These are phyloP conservation scores for Scomber colias DNA, from an alignment of 2,113 vertebrate genomes.

Conservation along the genomic window DNA sequence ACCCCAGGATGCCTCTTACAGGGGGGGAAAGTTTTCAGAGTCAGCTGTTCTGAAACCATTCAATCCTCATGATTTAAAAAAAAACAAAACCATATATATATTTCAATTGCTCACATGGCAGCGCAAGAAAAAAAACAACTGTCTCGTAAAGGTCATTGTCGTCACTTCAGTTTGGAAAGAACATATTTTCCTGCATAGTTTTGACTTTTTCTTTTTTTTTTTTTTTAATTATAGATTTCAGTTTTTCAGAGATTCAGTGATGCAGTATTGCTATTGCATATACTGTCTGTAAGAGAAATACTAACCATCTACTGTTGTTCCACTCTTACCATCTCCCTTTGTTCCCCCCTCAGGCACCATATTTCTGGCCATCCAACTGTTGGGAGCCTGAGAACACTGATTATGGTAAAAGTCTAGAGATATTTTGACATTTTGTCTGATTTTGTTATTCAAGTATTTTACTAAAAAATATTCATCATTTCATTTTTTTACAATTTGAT, in stretches of 20 bases:
- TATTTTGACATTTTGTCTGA: background rate
- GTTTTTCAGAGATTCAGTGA: background rate
- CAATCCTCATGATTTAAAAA: slow-evolving; percentile 2
- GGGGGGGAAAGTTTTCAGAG: background rate
- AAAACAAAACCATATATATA: background rate
- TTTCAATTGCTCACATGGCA: slow-evolving; percentile 39
- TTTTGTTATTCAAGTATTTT: background rate
- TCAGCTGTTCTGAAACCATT: slow-evolving; percentile 45
- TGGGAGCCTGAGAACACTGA: slow-evolving; percentile 84
- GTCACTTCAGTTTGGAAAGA: background rate
- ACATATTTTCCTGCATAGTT: background rate
- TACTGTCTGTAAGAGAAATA: background rate
- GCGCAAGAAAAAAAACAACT: slow-evolving; percentile 21
- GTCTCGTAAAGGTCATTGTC: slow-evolving; percentile 18
- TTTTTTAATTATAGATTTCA: background rate
- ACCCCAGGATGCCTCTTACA: slow-evolving; percentile 33
- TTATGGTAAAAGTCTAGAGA: slow-evolving; percentile 69
- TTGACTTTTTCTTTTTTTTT: background rate
- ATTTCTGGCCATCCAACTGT: slow-evolving; percentile 82
- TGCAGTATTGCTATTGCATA: background rate
- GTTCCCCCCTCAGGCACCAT: slow-evolving; percentile 86
- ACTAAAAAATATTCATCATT: too few relatives aligned
- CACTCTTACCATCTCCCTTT: slow-evolving; percentile 8
- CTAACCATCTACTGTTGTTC: background rate
- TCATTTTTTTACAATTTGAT: too few relatives aligned